Evolutionary conservation across 2,797 vertebrate species (phyloP), one percentile per base, ranked within the genome.

Genomic region (Champsocephalus gunnari): DNA sequence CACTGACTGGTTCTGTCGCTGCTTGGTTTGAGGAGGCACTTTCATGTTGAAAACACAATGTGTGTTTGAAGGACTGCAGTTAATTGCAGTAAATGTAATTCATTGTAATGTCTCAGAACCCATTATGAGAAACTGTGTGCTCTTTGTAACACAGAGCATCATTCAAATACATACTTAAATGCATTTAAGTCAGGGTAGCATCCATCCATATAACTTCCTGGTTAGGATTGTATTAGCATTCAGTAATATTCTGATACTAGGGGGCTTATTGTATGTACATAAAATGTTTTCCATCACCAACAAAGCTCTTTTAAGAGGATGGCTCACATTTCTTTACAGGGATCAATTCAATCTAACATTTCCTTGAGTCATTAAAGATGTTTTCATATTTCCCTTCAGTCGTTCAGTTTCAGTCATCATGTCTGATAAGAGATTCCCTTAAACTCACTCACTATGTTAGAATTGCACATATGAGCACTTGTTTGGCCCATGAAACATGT

Each of bases 391-490:
- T 38, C 17, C 71, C 47, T 32, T 62, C 14, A 58, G 9, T 34
- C 24, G 28, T 28, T 28, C 4, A 28, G 28, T 28, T 5, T 28
- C 28, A 28, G 28, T 28, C 28, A 28, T 28, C 4, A 28, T 28
- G 28, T 28, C 28, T 28, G 28, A 28, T 28, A 28, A 28, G 19
- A 67, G 62, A 66, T 41, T 80, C 65, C 34, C 24, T 10, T 65
- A 12, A 75, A 82, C 72, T 12, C 59, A 9, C 56, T 21, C 50
- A 69, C 65, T 73, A 75, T 77, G 79, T 81, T 77, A 79, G 51
- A 43, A 61, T 77, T 48, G 67, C 60, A 79, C 73, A 82, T 83
- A 84, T 79, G 50, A 85, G 65, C 28, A 63, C 54, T 73, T 67
- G 44, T 78, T 59, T 61, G 50, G 73, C 64, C 68, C 32, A 65